Base-by-base conservation (phyloP, 2,888 invertebrate species). In the Temnothorax rugatulus region DNA sequence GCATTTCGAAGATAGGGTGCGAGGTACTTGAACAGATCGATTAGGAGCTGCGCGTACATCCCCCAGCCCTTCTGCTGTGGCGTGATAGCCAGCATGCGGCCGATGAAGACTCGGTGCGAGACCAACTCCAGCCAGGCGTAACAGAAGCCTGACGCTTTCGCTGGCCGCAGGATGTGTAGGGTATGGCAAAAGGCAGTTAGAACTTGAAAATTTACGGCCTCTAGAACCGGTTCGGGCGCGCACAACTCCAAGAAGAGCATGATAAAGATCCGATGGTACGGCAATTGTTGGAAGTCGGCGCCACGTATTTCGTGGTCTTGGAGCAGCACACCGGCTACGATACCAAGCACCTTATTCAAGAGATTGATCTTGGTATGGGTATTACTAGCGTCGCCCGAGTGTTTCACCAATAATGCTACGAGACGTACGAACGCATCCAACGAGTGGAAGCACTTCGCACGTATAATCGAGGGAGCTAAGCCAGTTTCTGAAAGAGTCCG, bases 71-170 rank as follows among this genome's bases (percentile, higher is more conserved):
- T 98, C 94, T 99, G 98, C 93, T 98, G 98, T 7, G 98, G 98
- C 15, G 98, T 98, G 83, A 97, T 97, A 0, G 98, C 98, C 44
- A 99, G 96, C 95, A 99, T 98, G 79, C 99, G 96, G 76, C 99
- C 99, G 93, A 99, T 97, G 95, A 99, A 99, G 0, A 98, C 97
- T 79, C 99, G 96, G 95, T 99, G 99, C 0, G 99, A 99, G 59
- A 99, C 98, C 68, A 99, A 96, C 95, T 99, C 99, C 83, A 99
- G 95, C 99, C 99, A 99, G 2, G 99, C 98, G 95, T 98, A 99
- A 83, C 99, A 98, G 95, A 99, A 99, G 0, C 98, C 99, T 0
- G 99, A 99, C 0, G 98, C 99, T 91, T 98, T 97, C 66, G 97
- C 97, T 13, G 99, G 99, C 82, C 99, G 96, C 88, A 99, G 96